These are phyloP conservation scores for Antheraea mylitta DNA, from an alignment of 1,140 invertebrate genomes.

Conservation along the genomic window DNA sequence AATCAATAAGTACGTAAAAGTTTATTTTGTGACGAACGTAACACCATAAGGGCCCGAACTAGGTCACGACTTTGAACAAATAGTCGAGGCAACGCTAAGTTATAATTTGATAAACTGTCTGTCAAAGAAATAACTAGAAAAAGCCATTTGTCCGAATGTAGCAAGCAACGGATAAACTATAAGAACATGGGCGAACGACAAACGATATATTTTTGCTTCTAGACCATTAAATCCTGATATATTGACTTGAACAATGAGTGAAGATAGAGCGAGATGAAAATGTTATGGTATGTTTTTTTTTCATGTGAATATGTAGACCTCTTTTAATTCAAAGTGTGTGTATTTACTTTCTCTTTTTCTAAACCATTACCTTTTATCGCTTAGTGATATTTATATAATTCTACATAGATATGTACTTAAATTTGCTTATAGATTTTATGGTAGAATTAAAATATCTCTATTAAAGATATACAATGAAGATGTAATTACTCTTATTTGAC, in stretches of 20 bases:
- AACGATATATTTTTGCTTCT: conserved; percentile 18
- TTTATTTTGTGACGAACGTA: background rate
- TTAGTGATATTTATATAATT: background rate
- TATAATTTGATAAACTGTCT: conserved; percentile 10
- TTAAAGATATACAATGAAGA: background rate
- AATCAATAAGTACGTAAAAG: background rate
- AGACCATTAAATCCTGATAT: conserved; percentile 22
- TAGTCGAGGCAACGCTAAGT: background rate
- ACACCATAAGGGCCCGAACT: background rate
- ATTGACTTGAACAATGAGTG: conserved; percentile 17
- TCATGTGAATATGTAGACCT: background rate
- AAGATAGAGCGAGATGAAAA: conserved; percentile 10
- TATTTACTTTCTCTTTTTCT: background rate
- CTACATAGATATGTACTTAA: background rate
- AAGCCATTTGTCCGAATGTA: conserved; percentile 6
- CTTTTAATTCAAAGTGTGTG: background rate
- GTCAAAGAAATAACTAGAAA: conserved; percentile 6
- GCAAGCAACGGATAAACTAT: conserved; percentile 12
- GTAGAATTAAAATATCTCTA: background rate
- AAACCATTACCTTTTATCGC: background rate
- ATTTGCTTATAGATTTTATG: background rate
- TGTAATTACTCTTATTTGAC: background rate
- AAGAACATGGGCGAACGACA: conserved; percentile 14
- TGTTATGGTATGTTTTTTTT: conserved; percentile 10
- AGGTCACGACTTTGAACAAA: conserved; percentile 2